Base-by-base conservation (phyloP, 30 jellyfish, hydroid and myxozoan species). In the Aurelia aurita complex sp. Pacific region DNA sequence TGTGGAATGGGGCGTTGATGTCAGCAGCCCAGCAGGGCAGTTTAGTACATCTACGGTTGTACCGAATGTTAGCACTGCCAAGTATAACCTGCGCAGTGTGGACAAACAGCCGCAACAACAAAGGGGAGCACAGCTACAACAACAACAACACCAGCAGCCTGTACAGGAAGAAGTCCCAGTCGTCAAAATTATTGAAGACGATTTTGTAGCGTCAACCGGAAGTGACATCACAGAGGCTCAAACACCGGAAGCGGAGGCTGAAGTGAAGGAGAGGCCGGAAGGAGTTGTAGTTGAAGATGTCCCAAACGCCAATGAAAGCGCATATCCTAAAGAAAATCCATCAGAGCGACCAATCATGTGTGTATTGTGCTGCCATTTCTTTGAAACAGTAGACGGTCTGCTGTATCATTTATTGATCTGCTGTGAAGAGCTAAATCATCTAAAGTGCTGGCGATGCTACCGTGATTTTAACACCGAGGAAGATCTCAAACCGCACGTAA, bases 361-460 rank as follows among this genome's bases (percentile, higher is more conserved):
- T 13, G 72, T 54, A 18, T 69, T 74, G 19, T 74, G 85, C 64
- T 74, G 53, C 15, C 85, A 53, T 6, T 53, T 74, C 72, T 74
- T 74, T 29, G 85, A 50, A 17, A 15, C 73, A 40, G 17, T 69
- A 33, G 72, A 19, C 29, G 85, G 85, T 16, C 6, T 74, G 73
- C 53, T 35, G 73, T 74, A 74, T 74, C 85, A 74, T 74, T 53
- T 74, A 18, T 55, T 74, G 19, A 74, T 69, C 11, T 13, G 50
- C 4, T 74, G 85, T 46, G 85, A 74, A 13, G 73, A 74, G 36
- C 11, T 74, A 23, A 23, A 16, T 17, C 51, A 53, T 11, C 51
- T 42, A 46, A 74, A n/a, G 7, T 74, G 85, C 85, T 74, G 85
- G 85, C 71, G 85, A n/a, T 74, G 85, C 57, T 17, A 74, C 72